Percentiles rank a stretch among this genome's conserved stretches.
Conservation (phyloP, 2,797 vertebrate species). For the Sylvilagus floridanus region DNA sequence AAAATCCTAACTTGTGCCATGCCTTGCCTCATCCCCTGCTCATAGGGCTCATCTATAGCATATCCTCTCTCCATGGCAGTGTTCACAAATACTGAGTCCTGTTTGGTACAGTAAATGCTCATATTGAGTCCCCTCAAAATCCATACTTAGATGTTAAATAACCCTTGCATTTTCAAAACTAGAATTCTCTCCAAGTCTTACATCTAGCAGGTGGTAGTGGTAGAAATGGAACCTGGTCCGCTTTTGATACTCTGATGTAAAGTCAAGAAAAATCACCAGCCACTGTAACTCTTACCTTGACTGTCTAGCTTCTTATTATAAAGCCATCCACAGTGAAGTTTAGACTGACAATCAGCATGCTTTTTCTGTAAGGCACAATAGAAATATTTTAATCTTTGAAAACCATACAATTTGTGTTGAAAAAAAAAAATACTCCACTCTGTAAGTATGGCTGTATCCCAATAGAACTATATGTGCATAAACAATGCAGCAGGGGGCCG, state of each 20-base stretch:
- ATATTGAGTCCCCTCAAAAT: background rate
- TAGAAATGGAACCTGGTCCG: background rate
- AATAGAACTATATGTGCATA: background rate
- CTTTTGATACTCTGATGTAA: background rate
- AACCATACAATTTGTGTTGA: background rate
- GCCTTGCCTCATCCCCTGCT: background rate
- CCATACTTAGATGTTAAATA: background rate
- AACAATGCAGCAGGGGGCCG: background rate
- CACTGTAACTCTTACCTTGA: background rate
- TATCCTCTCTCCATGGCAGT: background rate
- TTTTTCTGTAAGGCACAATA: background rate
- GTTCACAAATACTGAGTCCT: background rate
- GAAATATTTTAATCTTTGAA: conserved; percentile 1
- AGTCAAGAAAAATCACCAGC: background rate
- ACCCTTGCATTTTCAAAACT: conserved; percentile 38
- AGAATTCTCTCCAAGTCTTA: background rate
- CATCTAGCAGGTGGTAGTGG: background rate
- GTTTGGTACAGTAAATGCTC: background rate
- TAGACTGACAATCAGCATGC: background rate
- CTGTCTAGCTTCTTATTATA: background rate
- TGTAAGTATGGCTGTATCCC: background rate
- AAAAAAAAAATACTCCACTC: background rate
- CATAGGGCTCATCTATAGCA: background rate
- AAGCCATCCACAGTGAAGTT: background rate
- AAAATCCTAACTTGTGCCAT: background rate